These are phyloP conservation scores for Ispidina lecontei DNA, from an alignment of 2,797 vertebrate species.

Conservation along the genomic window DNA sequence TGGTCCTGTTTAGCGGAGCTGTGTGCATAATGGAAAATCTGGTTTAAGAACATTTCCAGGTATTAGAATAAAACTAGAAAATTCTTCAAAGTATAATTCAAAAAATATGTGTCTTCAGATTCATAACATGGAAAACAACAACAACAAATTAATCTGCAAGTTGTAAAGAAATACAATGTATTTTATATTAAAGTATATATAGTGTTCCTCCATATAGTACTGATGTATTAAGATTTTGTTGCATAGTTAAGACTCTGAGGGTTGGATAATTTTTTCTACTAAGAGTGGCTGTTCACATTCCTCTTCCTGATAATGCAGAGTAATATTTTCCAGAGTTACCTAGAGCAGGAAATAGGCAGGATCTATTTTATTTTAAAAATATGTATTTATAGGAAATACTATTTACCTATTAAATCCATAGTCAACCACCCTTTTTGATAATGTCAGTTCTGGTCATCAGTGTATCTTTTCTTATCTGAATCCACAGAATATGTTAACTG, in stretches of 20 bases:
- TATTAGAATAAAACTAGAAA: background rate
- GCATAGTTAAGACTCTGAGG: background rate
- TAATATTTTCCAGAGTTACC: background rate
- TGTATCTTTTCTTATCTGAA: background rate
- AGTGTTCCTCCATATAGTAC: background rate
- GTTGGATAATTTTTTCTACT: background rate
- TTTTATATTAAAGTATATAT: background rate
- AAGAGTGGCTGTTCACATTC: background rate
- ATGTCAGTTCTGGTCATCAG: background rate
- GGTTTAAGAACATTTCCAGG: background rate
- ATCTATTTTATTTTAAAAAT: background rate
- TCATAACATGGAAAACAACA: background rate
- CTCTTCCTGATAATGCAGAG: background rate
- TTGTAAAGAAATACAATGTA: background rate
- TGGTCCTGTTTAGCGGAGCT: background rate
- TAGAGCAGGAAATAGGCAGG: background rate
- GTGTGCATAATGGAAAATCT: background rate
- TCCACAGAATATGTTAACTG: background rate
- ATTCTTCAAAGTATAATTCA: background rate
- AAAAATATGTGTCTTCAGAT: background rate
- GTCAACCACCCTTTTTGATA: background rate
- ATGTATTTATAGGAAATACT: background rate
- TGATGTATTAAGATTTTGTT: background rate
- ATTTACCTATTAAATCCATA: background rate
- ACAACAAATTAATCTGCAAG: background rate